Evolutionary conservation across 2,888 invertebrate genomes (phyloP), one percentile per base, ranked within the genome.

Genomic region (Hermaeophaga mercurialis): DNA sequence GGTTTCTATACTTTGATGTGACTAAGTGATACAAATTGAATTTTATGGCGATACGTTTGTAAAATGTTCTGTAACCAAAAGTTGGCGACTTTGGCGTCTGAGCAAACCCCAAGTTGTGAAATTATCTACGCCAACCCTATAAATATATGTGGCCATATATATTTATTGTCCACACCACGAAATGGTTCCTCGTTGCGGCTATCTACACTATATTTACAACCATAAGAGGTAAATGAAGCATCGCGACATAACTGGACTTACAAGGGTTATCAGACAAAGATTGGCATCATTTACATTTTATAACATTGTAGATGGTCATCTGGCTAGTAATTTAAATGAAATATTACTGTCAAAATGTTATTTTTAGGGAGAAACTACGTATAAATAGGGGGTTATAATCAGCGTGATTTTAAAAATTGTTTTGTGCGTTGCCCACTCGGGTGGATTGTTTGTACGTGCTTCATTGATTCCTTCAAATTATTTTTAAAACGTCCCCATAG

Each of bases 141-240:
- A 72, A 73, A 72, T 71, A 69, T 66, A 62, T 58, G 61, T 56
- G 62, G 66, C 61, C 66, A 62, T 70, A 67, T 67, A 67, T 70
- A 71, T 73, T 74, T 73, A 73, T 72, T 67, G 70, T 68, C 70
- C 59, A 64, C 64, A 64, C 66, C 62, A 65, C 63, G 63, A 65
- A n/a, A 69, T 69, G 66, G 68, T 67, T 68, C 64, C 66, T 66
- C 65, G 67, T 62, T 58, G 66, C 56, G 64, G 63, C 66, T 66
- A 73, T 71, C 70, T 67, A 66, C 61, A 63, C 62, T 62, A 69
- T 65, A 73, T 73, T 72, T 69, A 65, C 65, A 66, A 68, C 65
- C 66, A 70, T 74, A 72, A 70, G 70, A 70, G 73, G 73, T 74
- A 76, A 76, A 76, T 76, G 76, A 76, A 73, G 73, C 76, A 73